These are phyloP conservation scores for Psilanteris sp. DNA, from an alignment of 1,140 invertebrate species.

Conservation along the genomic window DNA sequence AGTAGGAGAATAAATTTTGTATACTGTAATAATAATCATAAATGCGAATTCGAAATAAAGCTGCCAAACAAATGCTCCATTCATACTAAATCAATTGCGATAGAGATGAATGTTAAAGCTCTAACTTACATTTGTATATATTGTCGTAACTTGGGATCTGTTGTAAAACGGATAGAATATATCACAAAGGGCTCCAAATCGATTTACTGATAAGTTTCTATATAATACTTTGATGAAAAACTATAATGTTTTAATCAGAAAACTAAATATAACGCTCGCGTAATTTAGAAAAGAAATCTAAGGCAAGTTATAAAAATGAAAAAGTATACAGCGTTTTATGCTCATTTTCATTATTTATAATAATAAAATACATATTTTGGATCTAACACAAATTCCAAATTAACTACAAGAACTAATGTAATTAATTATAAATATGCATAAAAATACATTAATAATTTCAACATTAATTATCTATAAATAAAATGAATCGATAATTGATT, in stretches of 20 bases:
- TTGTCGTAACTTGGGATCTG: slow-evolving; percentile 21
- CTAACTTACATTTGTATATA: slow-evolving; percentile 36
- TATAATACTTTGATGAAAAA: not conserved
- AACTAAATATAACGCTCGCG: too few species aligned
- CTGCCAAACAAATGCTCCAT: slow-evolving; percentile 29
- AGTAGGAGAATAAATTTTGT: slow-evolving; percentile 8
- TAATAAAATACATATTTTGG: too few species aligned
- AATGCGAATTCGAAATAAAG: slow-evolving; percentile 25
- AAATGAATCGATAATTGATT: too few species aligned
- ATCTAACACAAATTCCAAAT: too few species aligned
- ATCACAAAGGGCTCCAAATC: slow-evolving; percentile 5
- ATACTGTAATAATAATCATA: slow-evolving; percentile 36
- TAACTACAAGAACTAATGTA: too few species aligned
- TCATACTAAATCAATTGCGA: slow-evolving; percentile 38
- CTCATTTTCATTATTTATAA: too few species aligned
- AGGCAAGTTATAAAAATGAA: too few species aligned
- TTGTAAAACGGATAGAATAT: slow-evolving; percentile 13
- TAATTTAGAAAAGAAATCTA: too few species aligned
- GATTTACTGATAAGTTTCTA: slow-evolving; percentile 3
- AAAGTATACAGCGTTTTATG: too few species aligned
- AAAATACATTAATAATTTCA: too few species aligned
- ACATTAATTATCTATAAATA: too few species aligned
- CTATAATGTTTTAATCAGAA: not conserved
- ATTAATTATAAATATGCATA: too few species aligned
- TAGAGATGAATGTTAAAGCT: slow-evolving; percentile 18